These are phyloP conservation scores for Nemapogon koenigi DNA, from an alignment of 2,888 invertebrate genomes.

Conservation along the genomic window DNA sequence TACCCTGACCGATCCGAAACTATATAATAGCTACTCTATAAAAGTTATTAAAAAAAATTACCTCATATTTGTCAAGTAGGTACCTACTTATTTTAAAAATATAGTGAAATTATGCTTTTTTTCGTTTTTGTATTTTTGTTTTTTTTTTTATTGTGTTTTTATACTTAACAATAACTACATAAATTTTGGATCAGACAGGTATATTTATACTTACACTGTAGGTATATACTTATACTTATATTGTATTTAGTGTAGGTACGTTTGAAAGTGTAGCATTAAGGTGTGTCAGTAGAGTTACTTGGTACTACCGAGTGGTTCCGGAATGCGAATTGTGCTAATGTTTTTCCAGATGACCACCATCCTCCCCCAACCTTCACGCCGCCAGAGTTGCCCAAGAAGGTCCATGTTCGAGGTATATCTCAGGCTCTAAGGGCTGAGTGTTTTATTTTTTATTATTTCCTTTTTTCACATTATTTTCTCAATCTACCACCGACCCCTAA, in stretches of 20 bases:
- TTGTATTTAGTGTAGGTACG: neutral
- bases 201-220: neutral
- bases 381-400: slow-evolving; percentile 98
- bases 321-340: slow-evolving; percentile 73
- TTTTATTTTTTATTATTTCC: slow-evolving; percentile 40
- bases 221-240: neutral
- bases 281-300: slow-evolving; percentile 43
- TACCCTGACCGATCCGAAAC: neutral
- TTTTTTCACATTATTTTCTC: slow-evolving; percentile 16
- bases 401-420: slow-evolving; percentile 92
- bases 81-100: too few relatives aligned
- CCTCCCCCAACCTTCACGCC: slow-evolving; percentile 98
- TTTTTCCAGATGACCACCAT: slow-evolving; percentile 96
- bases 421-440: slow-evolving; percentile 54
- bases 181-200: neutral
- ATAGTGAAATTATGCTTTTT: too few relatives aligned
- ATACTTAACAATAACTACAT: too few relatives aligned
- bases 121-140: too few relatives aligned
- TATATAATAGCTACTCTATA: neutral
- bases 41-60: neutral
- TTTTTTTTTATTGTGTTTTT: too few relatives aligned
- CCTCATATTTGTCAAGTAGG: too few relatives aligned
- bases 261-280: slow-evolving; percentile 13
- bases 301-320: slow-evolving; percentile 41
- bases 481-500: neutral